phyloP scores from a whole-genome alignment of 2,888 invertebrate species.

The Bimastos eiseni region DNA sequence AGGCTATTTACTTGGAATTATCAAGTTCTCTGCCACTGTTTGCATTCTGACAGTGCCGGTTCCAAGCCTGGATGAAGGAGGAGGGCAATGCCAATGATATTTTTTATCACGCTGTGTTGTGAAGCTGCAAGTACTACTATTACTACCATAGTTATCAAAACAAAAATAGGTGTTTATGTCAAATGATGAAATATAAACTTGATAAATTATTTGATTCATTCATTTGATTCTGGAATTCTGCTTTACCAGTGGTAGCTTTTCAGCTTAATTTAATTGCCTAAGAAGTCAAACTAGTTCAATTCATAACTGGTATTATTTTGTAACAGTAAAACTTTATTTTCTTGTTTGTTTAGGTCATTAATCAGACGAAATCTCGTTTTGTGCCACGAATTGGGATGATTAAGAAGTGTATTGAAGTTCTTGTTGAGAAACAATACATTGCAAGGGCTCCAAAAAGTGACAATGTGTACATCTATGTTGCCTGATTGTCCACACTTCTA shows the following conservation, averaged over 20 bases:
- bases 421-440: slow-evolving; percentile 97
- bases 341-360: slow-evolving; percentile 70
- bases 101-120: no score
- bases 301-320: not conserved
- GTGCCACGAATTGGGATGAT: slow-evolving; percentile 93
- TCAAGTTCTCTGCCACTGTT: no score
- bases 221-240: not conserved
- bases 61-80: no score
- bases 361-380: slow-evolving; percentile 86
- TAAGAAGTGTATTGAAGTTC: slow-evolving; percentile 95
- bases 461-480: slow-evolving; percentile 45
- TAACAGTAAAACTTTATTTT: not conserved
- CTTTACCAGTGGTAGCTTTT: not conserved
- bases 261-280: not conserved
- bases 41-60: no score
- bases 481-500: slow-evolving; percentile 33
- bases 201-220: not conserved
- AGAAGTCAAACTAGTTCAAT: not conserved
- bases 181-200: not conserved
- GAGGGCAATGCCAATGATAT: no score
- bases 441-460: slow-evolving; percentile 68
- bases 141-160: no score
- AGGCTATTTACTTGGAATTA: no score
- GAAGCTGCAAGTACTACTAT: no score
- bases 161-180: not conserved